A percentile compares a stretch with the other conserved stretches of the same genome.
Evolutionary conservation across 2,888 invertebrate species (phyloP).

Genomic region (Rotaria magnacalcarata): DNA sequence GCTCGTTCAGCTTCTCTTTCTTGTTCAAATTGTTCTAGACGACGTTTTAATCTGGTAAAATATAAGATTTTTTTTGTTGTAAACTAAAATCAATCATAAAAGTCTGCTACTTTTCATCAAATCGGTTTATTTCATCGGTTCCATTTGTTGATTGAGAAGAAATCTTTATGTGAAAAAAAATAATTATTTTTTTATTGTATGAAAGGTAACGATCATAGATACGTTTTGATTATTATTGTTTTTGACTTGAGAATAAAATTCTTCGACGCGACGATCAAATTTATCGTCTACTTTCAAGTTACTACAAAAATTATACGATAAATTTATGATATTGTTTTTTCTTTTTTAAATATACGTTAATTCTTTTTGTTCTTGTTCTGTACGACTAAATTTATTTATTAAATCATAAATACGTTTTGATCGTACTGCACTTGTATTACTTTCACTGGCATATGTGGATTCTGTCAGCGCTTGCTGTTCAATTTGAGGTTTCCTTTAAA

Average conservation of each 20-base stretch:
- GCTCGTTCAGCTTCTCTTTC: not conserved
- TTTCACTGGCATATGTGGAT: not conserved
- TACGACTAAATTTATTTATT: not conserved
- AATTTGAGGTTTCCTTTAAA: not conserved
- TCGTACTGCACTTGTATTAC: not conserved
- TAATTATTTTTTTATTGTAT: too few species aligned
- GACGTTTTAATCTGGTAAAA: conserved; percentile 9
- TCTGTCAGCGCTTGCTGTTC: not conserved
- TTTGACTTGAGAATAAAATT: not conserved
- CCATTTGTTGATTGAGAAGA: not conserved
- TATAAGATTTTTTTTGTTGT: too few species aligned
- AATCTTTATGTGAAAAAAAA: not conserved
- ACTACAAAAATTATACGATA: not conserved
- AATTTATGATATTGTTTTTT: too few species aligned
- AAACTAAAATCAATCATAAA: not conserved
- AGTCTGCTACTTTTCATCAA: not conserved
- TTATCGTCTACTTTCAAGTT: not conserved
- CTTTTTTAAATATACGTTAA: not conserved
- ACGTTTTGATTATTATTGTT: not conserved
- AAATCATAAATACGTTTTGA: not conserved
- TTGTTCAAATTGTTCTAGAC: conserved; percentile 16
- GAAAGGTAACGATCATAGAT: not conserved
- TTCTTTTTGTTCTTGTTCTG: conserved; percentile 16
- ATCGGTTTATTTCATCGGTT: not conserved
- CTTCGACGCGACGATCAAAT: not conserved